Conservation (phyloP, 2,888 invertebrate species). For the Oscheius sp. region DNA sequence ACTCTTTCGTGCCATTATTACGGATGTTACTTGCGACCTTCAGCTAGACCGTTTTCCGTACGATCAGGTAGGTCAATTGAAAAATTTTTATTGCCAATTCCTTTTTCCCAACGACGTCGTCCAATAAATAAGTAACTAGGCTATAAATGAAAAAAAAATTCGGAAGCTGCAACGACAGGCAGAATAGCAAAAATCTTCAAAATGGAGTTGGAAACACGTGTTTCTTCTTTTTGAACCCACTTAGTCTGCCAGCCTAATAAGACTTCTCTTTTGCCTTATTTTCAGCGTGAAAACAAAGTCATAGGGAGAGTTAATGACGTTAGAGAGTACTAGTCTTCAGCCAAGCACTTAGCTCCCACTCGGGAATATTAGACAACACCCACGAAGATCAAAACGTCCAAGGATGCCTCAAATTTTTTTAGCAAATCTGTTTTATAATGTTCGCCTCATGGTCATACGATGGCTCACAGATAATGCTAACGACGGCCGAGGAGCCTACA, state of each 20-base stretch:
- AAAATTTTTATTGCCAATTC: neutral
- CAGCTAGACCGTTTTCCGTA: conserved; percentile 64
- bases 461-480: conserved; percentile 64
- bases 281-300: neutral
- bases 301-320: conserved; percentile 11
- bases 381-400: conserved; percentile 9
- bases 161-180: no score
- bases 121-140: no score
- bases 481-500: conserved; percentile 53
- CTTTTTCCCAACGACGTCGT: no score
- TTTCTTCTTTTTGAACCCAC: neutral
- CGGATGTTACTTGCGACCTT: conserved; percentile 67
- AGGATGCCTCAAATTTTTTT: conserved; percentile 23
- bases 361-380: conserved; percentile 20
- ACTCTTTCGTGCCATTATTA: conserved; percentile 65
- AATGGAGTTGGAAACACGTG: no score
- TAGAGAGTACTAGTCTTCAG: conserved; percentile 6
- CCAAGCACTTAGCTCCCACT: conserved; percentile 18
- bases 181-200: no score
- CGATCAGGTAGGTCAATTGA: conserved; percentile 46
- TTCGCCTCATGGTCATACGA: conserved; percentile 68
- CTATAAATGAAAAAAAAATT: no score
- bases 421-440: conserved; percentile 69
- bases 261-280: neutral
- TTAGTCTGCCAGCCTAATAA: neutral